Evolutionary conservation across 2,113 vertebrate genomes (phyloP).

Genomic region (Myiozetetes cayanensis): DNA sequence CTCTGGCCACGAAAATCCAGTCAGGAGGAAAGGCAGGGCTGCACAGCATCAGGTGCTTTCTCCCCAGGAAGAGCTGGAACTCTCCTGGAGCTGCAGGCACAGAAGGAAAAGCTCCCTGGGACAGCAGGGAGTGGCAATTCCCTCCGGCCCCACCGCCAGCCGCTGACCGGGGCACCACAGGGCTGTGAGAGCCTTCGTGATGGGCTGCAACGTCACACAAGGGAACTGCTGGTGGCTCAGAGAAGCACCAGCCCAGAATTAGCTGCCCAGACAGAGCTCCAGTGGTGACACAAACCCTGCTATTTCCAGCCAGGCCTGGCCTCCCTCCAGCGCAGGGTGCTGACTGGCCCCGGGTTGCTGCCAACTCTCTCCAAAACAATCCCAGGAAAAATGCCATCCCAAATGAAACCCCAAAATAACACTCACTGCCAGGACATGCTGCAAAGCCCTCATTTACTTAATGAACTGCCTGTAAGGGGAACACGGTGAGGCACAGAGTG

Average conservation of each 20-base stretch:
- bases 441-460: slow-evolving; percentile 30
- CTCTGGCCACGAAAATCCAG: background rate
- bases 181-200: background rate
- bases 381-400: background rate
- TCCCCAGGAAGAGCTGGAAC: background rate
- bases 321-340: background rate
- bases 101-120: background rate
- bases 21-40: background rate
- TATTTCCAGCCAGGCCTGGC: background rate
- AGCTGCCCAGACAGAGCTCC: background rate
- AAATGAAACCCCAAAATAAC: background rate
- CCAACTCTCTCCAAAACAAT: slow-evolving; percentile 38
- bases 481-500: background rate
- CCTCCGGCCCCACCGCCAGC: background rate
- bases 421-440: background rate
- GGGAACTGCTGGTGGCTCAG: background rate
- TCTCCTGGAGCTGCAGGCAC: background rate
- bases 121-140: background rate
- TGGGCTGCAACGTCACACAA: background rate
- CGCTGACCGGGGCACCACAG: background rate
- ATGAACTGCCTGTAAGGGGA: background rate
- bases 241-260: background rate
- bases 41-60: background rate
- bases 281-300: background rate
- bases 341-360: background rate